Base-by-base conservation (phyloP, 2,113 vertebrate species). In the Semnornis frantzii region DNA sequence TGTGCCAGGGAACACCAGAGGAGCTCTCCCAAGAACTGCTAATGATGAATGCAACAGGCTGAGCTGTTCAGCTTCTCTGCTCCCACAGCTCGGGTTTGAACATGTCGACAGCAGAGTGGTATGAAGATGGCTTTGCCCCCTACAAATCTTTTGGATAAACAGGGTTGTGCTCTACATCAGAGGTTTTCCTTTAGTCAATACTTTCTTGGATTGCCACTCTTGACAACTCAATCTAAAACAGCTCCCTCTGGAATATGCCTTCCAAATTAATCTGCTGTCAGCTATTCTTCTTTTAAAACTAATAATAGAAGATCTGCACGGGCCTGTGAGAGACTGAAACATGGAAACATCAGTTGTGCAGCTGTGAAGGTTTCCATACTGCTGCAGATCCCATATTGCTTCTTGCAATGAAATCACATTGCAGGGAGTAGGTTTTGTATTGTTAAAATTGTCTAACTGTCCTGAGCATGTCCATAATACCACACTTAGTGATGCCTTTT, bases 271-370 rank as follows among this genome's bases (percentile, higher is more conserved):
- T 85, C 75, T 85, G 75, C 88, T 90, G 82, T 85, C 85, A 94
- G 80, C 90, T 90, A 68, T 83, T 83, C 54, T 74, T 63, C 75
- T 77, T 79, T 90, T 91, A 92, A 94, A 96, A 82, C 87, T 92
- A 94, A 83, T 81, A 92, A 93, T 63, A 93, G 89, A 71, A 80
- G 58, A 25, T 83, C 84, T 87, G 64, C 75, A 87, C 21, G 27
- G 44, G 69, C 79, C 82, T 92, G 54, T 82, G 94, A 85, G 85
- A 93, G 72, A 54, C 44, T 60, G 44, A 69, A 87, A 85, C 82
- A 80, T 25, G 20, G 87, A 69, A 96, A 85, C 39, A 18, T 2
- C 3, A 92, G 44, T 31, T 72, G 75, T 65, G 62, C 76, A 81
- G 82, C 95, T 85, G 79, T 48, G 92, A 85, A 77, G 8, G 7